Evolutionary conservation across 2,888 invertebrate species (phyloP), one percentile per base, ranked within the genome.

Genomic region (Incurvaria masculella): DNA sequence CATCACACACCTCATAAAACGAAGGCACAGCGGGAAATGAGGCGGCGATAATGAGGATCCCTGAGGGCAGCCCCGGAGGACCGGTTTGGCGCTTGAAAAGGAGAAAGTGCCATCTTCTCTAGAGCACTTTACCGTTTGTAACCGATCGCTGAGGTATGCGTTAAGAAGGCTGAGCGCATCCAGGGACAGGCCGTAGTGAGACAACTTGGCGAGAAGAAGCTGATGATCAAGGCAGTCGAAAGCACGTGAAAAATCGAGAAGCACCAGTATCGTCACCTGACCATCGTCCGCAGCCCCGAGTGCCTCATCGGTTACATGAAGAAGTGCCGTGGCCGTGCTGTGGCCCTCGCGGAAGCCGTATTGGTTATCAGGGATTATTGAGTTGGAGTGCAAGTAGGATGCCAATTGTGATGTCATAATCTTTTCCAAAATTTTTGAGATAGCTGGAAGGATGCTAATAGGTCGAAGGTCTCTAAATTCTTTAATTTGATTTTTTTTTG

Each of bases 201-300:
- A 17, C 17, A 51, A 20, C 18, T 54, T 54, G 5, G 48, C 44
- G 3, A 54, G 41, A 2, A 54, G 40, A 1, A 51, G 21, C 2
- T 49, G 21, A 21, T 49, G 41, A 16, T 23, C n/a, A 16, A 44
- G n/a, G 17, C 26, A 44, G 14, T 44, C 44, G 23, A 52, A 54
- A 1, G 54, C 54, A 14, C 51, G 21, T 3, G 54, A 50, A n/a
- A 45, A 54, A 21, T 54, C 54, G 2, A 54, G 39, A 2, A 54
- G 33, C 2, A 54, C 50, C 45, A 54, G 4, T 6, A 51, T 43
- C 27, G 46, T 54, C 17, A 46, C 45, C 11, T 46, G 27, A 4
- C 49, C 52, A 14, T 14, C 18, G 20, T 55, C 55, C 0, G 52
- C 50, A 4, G 54, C 55, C 33, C 42, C 48, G 1, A 43, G 44